Evolutionary conservation across 2,797 vertebrate genomes (phyloP), one percentile per base, ranked within the genome.

Genomic region (Hemitrygon akajei): DNA sequence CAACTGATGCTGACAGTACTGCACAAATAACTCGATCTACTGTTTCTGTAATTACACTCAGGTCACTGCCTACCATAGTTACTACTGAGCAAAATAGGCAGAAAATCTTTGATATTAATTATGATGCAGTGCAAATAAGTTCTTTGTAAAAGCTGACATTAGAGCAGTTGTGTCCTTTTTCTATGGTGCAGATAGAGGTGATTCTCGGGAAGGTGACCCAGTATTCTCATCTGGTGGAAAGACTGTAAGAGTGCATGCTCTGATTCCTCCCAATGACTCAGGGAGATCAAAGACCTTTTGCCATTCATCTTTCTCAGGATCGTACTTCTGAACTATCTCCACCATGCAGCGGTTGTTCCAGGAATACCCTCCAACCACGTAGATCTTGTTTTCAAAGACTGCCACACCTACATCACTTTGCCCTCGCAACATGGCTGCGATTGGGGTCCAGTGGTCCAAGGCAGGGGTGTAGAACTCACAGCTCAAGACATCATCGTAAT

Each of bases 331-430:
- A 94, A 99, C 98, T 94, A 99, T 99, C 97, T 99, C 99, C 95
- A 99, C 99, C 99, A 99, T 99, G 95, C 99, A 99, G 69, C 99
- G 98, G 96, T 99, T 99, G 97, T 99, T 99, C 99, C 99, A 99
- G 0, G 99, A 99, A 96, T 99, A 99, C 79, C 99, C 99, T 93
- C 99, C 99, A 95, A 99, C 98, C 95, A 99, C 99, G 80, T 99
- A 99, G 96, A 99, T 99, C 96, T 98, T 98, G 95, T 97, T 98
- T 96, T 99, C 98, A 94, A 98, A 99, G 95, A 99, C 98, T 7
- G 99, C 98, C 93, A 99, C 99, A 95, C 99, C 99, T 66, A 99
- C 99, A 95, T 99, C 98, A 79, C 98, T 99, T 96, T 99, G 98
- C 94, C 99, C 99, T 6, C 98, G 98, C 94, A 99, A 95, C 99